These are phyloP conservation scores for Edolisoma coerulescens DNA, from an alignment of 2,113 vertebrate species.

Conservation along the genomic window DNA sequence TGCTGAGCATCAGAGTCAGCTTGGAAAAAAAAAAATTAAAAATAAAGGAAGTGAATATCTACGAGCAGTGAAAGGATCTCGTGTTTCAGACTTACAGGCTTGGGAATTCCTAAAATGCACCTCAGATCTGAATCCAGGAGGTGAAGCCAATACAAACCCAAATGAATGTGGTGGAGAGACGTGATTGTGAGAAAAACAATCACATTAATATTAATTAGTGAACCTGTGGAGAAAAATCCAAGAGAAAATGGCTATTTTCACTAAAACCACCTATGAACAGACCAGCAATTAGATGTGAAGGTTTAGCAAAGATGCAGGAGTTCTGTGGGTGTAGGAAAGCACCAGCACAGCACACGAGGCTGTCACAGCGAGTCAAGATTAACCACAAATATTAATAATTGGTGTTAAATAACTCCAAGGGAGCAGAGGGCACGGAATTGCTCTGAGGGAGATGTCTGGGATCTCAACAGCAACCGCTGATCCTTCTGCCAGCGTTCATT, in stretches of 20 bases:
- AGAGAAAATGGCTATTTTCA: neutral
- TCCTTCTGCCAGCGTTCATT: neutral
- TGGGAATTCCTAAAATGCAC: neutral
- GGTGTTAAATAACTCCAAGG: neutral
- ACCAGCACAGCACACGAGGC: neutral
- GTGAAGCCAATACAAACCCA: neutral
- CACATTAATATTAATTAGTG: neutral
- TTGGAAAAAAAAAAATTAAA: neutral
- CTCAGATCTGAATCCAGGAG: neutral
- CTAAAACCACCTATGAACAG: neutral
- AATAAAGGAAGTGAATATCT: neutral
- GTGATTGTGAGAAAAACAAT: neutral
- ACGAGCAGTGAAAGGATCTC: neutral
- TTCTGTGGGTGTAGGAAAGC: neutral
- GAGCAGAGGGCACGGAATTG: neutral
- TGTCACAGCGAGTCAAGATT: neutral
- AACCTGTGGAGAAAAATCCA: neutral
- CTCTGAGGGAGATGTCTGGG: neutral
- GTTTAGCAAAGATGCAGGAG: neutral
- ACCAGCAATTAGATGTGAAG: neutral
- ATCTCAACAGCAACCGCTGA: neutral
- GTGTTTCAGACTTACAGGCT: neutral
- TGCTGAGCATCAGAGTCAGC: slow-evolving; percentile 63
- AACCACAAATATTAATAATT: neutral
- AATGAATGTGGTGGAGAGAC: neutral